A percentile compares a stretch with the other conserved stretches of the same genome.
Conservation (phyloP, 2,888 invertebrate genomes). For the Philhelius pedissequus region DNA sequence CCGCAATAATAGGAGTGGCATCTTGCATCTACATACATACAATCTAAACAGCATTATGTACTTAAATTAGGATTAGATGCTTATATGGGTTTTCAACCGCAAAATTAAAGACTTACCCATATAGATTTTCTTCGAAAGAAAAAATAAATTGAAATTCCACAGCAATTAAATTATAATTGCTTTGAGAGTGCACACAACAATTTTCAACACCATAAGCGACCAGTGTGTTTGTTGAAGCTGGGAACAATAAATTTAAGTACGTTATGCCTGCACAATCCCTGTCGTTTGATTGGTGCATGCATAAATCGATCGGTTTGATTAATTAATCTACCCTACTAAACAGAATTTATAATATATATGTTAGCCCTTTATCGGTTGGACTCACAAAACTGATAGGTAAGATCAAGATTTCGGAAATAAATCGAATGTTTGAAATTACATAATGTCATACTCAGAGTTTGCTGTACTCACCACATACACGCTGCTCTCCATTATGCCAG, state of each 20-base stretch:
- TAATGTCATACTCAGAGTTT: too few species aligned
- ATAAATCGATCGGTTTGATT: slow-evolving; percentile 40
- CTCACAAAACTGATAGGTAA: too few species aligned
- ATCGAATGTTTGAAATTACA: too few species aligned
- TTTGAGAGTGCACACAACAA: slow-evolving; percentile 5
- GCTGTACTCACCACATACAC: too few species aligned
- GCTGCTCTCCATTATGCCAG: too few species aligned
- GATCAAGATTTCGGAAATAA: too few species aligned
- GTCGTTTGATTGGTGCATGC: neutral
- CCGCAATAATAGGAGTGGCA: slow-evolving; percentile 35
- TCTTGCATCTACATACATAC: slow-evolving; percentile 1
- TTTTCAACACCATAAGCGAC: slow-evolving; percentile 20
- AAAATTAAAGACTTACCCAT: neutral
- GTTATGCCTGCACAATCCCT: neutral
- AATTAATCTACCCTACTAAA: slow-evolving; percentile 22
- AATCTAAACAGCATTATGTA: slow-evolving; percentile 30
- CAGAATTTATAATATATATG: too few species aligned
- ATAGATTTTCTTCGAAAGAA: neutral
- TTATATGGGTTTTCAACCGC: neutral
- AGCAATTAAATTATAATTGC: slow-evolving; percentile 55
- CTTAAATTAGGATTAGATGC: neutral
- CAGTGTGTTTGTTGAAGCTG: neutral
- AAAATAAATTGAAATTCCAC: slow-evolving; percentile 45
- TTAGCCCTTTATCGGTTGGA: too few species aligned
- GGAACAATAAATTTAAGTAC: slow-evolving; percentile 31